phyloP scores from a whole-genome alignment of 2,888 invertebrate genomes.

The Hofmannophila pseudospretella region DNA sequence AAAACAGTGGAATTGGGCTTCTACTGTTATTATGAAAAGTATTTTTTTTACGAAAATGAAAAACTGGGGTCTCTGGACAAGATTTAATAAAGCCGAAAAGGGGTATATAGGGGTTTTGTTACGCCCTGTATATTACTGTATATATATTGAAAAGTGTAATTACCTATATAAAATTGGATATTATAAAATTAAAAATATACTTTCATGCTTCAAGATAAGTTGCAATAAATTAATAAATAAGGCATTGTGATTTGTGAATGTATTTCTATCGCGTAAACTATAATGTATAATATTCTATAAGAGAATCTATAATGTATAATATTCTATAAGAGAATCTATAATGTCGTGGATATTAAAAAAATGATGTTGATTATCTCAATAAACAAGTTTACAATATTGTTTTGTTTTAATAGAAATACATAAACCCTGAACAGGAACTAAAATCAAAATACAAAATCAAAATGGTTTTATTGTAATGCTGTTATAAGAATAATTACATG shows the following conservation, averaged over 20 bases:
- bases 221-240: constrained; percentile 30
- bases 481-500: no score
- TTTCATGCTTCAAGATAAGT: constrained; percentile 29
- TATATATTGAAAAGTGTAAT: neutral
- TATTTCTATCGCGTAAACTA: constrained; percentile 19
- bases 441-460: no score
- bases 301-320: no score
- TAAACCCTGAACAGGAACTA: no score
- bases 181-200: neutral
- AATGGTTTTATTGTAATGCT: no score
- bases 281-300: constrained; percentile 15
- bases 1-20: no score
- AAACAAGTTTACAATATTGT: constrained; percentile 41
- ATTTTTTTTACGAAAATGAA: no score
- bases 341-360: constrained; percentile 30
- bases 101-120: no score
- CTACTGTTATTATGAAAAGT: no score
- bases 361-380: constrained; percentile 44
- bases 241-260: constrained; percentile 27
- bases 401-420: no score
- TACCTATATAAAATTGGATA: neutral
- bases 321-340: constrained; percentile 23
- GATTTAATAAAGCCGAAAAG: no score
- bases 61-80: no score
- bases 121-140: neutral